Evolutionary conservation across 2,888 invertebrate species (phyloP), one percentile per base, ranked within the genome.

Genomic region (Drosophila percnosoma): DNA sequence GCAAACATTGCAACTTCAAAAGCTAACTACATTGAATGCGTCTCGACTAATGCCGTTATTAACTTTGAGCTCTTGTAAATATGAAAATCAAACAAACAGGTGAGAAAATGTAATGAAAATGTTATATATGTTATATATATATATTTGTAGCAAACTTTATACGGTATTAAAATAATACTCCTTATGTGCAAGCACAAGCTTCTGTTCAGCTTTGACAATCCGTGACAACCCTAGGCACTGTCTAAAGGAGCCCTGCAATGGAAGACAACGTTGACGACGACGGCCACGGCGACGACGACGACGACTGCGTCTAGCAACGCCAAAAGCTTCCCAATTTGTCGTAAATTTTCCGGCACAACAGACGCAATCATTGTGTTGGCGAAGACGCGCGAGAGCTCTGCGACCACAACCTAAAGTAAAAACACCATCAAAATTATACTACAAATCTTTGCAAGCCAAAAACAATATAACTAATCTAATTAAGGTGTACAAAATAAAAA

Each of bases 311-410:
- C 68, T 68, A 69, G 68, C 80, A 82, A 83, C 34, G 80, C 71
- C 73, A 84, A 88, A 84, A 86, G 90, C 82, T 77, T 64, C 85
- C 80, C 87, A 89, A 90, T 89, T 87, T 86, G 89, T 91, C 90
- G 91, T 89, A 78, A 87, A 87, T 91, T 91, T 91, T 91, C 92
- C 91, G 91, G 91, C 90, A 92, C 86, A 91, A 91, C 88, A 92
- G 92, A 92, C 91, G 91, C 86, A 85, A 91, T 89, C 70, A 74
- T 53, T 66, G 68, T 63, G 63, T 74, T 74, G 78, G 60, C 74
- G 74, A 82, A 80, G 73, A 58, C 85, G 84, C 87, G 89, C 79
- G 79, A 75, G 70, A 80, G 51, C 65, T 69, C 59, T 57, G 66
- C 70, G 59, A 80, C 36, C 18, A 27, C 4, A 45, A 51, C 45